Evolutionary conservation across 2,797 vertebrate genomes (phyloP).

Genomic region (Spinus olivaceus): DNA sequence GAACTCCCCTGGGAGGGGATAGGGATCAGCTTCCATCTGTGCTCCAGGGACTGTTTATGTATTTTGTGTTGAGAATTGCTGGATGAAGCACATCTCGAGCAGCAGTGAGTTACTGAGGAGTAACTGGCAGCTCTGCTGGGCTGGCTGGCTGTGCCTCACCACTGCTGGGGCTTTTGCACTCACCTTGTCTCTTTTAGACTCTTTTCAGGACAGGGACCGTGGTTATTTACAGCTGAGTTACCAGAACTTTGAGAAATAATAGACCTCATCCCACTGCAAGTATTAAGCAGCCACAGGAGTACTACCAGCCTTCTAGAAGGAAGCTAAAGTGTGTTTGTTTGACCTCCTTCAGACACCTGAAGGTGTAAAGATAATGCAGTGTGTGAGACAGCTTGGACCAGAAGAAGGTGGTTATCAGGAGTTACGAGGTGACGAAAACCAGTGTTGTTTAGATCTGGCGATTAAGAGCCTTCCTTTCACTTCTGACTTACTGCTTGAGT

Average conservation of each 20-base stretch:
- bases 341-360: background rate
- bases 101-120: background rate
- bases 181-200: background rate
- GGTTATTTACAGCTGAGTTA: background rate
- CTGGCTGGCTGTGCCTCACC: background rate
- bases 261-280: background rate
- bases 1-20: conserved; percentile 64
- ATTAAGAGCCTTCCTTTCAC: conserved; percentile 7
- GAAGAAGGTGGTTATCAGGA: background rate
- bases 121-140: background rate
- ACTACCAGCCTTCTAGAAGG: background rate
- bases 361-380: background rate
- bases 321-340: background rate
- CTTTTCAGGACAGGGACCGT: background rate
- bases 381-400: background rate
- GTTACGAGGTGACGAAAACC: background rate
- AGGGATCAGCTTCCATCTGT: conserved; percentile 14
- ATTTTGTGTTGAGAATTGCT: conserved; percentile 20
- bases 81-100: background rate
- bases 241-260: background rate
- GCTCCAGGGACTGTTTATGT: conserved; percentile 56
- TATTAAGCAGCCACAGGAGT: background rate
- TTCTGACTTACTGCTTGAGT: background rate
- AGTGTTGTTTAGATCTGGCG: background rate
- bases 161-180: background rate